Conservation (phyloP, 2,888 invertebrate species). For the Ichneumoninae sp. region DNA sequence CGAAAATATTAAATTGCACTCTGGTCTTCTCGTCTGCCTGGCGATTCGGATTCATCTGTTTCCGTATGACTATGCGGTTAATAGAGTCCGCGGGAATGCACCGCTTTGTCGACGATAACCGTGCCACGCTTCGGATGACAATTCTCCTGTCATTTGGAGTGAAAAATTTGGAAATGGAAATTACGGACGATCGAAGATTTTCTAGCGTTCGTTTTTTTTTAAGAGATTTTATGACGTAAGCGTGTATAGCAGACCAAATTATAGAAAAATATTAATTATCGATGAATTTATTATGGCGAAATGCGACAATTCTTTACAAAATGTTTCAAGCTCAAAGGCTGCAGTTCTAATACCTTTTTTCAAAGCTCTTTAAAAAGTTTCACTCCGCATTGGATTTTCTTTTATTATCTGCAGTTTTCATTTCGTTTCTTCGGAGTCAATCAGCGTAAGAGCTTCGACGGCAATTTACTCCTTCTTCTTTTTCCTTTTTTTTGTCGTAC, state of each 20-base stretch:
- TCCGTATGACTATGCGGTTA: background rate
- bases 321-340: background rate
- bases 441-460: background rate
- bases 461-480: background rate
- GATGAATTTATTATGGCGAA: no score
- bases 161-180: background rate
- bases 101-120: background rate
- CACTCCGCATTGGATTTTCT: background rate
- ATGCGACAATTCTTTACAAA: background rate
- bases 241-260: no score
- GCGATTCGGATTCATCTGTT: background rate
- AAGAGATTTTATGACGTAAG: background rate
- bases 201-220: background rate
- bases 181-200: background rate
- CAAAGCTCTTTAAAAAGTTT: background rate
- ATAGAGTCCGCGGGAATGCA: background rate
- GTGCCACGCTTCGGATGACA: background rate
- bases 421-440: background rate
- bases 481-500: slow-evolving; percentile 15
- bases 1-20: background rate
- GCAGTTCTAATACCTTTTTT: background rate
- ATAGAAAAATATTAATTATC: background rate
- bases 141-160: background rate
- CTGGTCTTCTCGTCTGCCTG: background rate
- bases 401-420: background rate